Conservation (phyloP, 2,888 invertebrate genomes). For the Drosophila tripunctata region DNA sequence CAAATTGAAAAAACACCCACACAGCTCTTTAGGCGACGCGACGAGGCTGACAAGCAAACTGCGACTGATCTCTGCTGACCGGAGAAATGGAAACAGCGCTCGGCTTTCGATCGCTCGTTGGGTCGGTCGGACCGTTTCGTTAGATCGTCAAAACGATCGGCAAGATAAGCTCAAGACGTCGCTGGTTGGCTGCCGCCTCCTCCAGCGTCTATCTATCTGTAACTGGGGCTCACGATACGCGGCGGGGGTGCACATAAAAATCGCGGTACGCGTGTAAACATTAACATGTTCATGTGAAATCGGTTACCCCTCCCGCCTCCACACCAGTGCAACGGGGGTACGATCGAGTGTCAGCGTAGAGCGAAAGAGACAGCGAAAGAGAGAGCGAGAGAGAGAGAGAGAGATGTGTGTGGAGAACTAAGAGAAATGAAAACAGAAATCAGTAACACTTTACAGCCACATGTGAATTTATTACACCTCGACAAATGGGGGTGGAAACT, state of each 20-base stretch:
- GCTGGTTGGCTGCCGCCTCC: slow-evolving; percentile 41
- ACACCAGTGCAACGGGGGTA: slow-evolving; percentile 28
- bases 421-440: slow-evolving; percentile 54
- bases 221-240: slow-evolving; percentile 38
- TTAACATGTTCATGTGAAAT: slow-evolving; percentile 79
- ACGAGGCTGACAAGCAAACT: slow-evolving; percentile 59
- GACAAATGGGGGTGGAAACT: slow-evolving; percentile 6
- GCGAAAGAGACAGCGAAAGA: not conserved
- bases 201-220: slow-evolving; percentile 12
- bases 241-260: slow-evolving; percentile 71
- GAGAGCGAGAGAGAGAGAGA: not conserved
- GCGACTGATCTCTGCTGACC: slow-evolving; percentile 66
- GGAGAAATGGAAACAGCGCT: slow-evolving; percentile 17
- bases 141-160: slow-evolving; percentile 43
- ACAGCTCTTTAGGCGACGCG: slow-evolving; percentile 46
- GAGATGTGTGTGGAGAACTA: slow-evolving; percentile 36
- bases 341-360: not conserved
- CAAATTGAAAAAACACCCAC: slow-evolving; percentile 20
- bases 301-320: too few relatives aligned
- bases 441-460: slow-evolving; percentile 77
- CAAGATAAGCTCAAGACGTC: slow-evolving; percentile 60
- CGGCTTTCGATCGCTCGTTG: slow-evolving; percentile 20
- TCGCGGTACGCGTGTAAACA: slow-evolving; percentile 79
- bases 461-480: slow-evolving; percentile 78
- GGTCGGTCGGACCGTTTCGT: slow-evolving; percentile 29